Evolutionary conservation across 2,888 invertebrate species (phyloP).

Genomic region (Spicauda simplicius): DNA sequence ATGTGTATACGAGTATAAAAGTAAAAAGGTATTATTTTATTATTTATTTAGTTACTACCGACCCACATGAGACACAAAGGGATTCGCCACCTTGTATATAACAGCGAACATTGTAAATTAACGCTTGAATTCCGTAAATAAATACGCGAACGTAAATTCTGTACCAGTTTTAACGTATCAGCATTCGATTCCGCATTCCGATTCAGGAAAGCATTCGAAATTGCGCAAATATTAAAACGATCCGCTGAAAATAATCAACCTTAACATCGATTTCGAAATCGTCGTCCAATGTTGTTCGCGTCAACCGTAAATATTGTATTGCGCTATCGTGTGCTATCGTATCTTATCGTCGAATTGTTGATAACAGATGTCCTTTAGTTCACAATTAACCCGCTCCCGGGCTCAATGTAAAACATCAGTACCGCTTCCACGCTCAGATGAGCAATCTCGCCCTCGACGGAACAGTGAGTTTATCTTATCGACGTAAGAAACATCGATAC

Average conservation of each 20-base stretch:
- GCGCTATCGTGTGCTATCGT: slow-evolving; percentile 53
- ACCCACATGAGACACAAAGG: too few species aligned
- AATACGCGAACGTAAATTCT: neutral
- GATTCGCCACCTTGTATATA: too few species aligned
- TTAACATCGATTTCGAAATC: slow-evolving; percentile 35
- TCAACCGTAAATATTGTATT: slow-evolving; percentile 40
- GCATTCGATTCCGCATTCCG: slow-evolving; percentile 12
- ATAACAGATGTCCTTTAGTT: slow-evolving; percentile 46
- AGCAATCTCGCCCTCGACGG: slow-evolving; percentile 50
- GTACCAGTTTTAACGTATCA: slow-evolving; percentile 1
- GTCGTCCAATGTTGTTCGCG: slow-evolving; percentile 35
- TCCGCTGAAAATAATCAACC: slow-evolving; percentile 12
- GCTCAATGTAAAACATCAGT: slow-evolving; percentile 45
- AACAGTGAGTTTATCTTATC: slow-evolving; percentile 61
- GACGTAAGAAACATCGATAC: slow-evolving; percentile 62
- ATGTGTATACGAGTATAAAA: too few species aligned
- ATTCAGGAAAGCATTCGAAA: neutral
- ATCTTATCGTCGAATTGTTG: slow-evolving; percentile 58
- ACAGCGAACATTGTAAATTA: too few species aligned
- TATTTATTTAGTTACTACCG: too few species aligned
- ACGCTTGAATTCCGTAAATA: neutral
- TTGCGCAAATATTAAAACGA: slow-evolving; percentile 19
- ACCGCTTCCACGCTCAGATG: slow-evolving; percentile 57
- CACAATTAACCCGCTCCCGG: slow-evolving; percentile 2
- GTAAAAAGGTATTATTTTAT: too few species aligned